Percentiles rank a stretch among this genome's conserved stretches.
phyloP scores from a whole-genome alignment of 2,888 invertebrate species.

The Sarcophaga subvicina region DNA sequence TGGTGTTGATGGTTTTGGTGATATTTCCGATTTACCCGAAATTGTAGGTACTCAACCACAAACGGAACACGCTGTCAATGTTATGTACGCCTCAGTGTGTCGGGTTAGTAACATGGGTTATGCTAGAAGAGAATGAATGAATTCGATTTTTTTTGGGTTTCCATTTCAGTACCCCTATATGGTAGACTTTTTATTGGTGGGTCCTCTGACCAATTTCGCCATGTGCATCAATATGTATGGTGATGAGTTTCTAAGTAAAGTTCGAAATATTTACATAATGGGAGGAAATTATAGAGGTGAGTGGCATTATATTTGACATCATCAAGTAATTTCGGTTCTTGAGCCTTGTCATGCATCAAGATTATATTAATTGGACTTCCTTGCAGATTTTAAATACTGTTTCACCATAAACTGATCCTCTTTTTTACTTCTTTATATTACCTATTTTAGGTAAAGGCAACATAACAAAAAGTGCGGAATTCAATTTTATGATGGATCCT shows the following conservation, averaged over 20 bases:
- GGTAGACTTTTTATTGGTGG: slow-evolving; percentile 86
- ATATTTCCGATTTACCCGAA: slow-evolving; percentile 82
- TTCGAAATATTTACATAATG: slow-evolving; percentile 88
- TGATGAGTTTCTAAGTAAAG: slow-evolving; percentile 83
- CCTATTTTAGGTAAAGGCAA: slow-evolving; percentile 83
- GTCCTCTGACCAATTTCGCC: slow-evolving; percentile 91
- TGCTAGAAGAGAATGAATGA: background rate
- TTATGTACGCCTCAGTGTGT: slow-evolving; percentile 84
- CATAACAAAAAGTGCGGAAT: slow-evolving; percentile 86
- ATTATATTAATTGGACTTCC: too few relatives aligned
- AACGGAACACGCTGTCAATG: slow-evolving; percentile 84
- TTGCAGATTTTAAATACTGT: too few relatives aligned
- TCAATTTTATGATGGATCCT: slow-evolving; percentile 89
- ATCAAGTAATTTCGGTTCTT: too few relatives aligned
- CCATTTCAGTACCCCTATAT: slow-evolving; percentile 81
- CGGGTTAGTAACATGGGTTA: slow-evolving; percentile 79
- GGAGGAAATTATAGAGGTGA: slow-evolving; percentile 90
- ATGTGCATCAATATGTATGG: slow-evolving; percentile 86
- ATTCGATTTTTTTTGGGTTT: background rate
- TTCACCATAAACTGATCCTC: background rate
- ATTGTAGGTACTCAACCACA: slow-evolving; percentile 80
- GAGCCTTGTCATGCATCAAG: too few relatives aligned
- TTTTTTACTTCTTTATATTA: background rate
- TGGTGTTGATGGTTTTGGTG: slow-evolving; percentile 88
- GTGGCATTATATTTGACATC: background rate